Evolutionary conservation across 2,797 vertebrate species (phyloP), one percentile per base, ranked within the genome.

Genomic region (Babyrousa celebensis): DNA sequence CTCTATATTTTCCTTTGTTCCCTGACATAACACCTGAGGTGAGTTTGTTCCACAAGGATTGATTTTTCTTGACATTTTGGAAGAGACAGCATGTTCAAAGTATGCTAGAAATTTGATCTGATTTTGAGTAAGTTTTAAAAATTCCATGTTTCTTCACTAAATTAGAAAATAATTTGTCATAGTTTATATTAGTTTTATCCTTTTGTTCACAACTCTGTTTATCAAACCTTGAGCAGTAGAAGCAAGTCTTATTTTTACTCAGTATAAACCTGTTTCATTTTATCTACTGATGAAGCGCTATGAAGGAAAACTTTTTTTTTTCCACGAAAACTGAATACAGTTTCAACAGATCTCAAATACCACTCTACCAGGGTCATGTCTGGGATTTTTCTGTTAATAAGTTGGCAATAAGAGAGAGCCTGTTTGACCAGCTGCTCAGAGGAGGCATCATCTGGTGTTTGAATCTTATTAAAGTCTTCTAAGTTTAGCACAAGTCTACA

Each of bases 271-370:
- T 91, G 40, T 80, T 94, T 94, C 4, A 86, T 83, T 95, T 85
- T 82, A 85, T 71, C 14, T 72, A 74, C 17, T 85, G 32, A 80
- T 82, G 12, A 68, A 96, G 3, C 20, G 60, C 10, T 29, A 40
- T 86, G 48, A 72, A 94, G 4, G 25, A 21, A 52, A 80, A 36
- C 3, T 60, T 27, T 20, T 25, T 48, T 56, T n/a, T 15, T 10
- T 14, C 67, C 6, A 60, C 32, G 32, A 83, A 94, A 94, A 83
- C 4, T 70, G 36, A 63, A 62, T 32, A 56, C 3, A 89, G 3
- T 95, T 94, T 95, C 70, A 93, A 6, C 52, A 62, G 63, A n/a
- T 96, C 36, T 94, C 60, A 88, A 74, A 92, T 52, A 85, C 2
- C 3, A 75, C 71, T 88, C 65, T 86, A 54, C 15, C 5, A 82